Percentiles rank a stretch among this genome's conserved stretches.
Conservation (phyloP, 1,140 invertebrate genomes). For the Elymnias hypermnestra region DNA sequence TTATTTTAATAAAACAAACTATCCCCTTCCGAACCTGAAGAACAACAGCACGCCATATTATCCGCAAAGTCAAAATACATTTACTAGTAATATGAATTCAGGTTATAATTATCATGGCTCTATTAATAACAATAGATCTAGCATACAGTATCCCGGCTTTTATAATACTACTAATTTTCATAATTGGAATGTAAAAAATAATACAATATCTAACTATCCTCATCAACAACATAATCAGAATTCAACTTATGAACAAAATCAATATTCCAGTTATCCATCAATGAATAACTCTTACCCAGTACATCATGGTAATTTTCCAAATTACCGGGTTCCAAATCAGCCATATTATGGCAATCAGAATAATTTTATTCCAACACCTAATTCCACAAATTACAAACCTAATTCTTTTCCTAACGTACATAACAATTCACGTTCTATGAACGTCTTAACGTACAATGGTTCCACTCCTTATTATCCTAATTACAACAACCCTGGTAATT, state of each 20-base stretch:
- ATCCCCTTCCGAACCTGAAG: too few relatives aligned
- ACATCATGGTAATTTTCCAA: not conserved
- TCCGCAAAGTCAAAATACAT: slow-evolving; percentile 4
- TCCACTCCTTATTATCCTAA: not conserved
- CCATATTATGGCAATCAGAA: not conserved
- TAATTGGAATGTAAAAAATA: too few relatives aligned
- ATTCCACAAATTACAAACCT: too few relatives aligned
- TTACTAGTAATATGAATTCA: slow-evolving; percentile 1
- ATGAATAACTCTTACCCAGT: not conserved
- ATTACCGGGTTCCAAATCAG: too few relatives aligned
- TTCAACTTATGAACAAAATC: slow-evolving; percentile 4
- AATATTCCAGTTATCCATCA: slow-evolving; percentile 4
- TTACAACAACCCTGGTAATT: slow-evolving; percentile 5
- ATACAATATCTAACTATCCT: too few relatives aligned
- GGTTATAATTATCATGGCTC: not conserved
- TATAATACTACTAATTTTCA: too few relatives aligned
- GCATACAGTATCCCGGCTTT: too few relatives aligned
- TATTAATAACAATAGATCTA: slow-evolving; percentile 1
- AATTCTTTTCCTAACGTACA: too few relatives aligned
- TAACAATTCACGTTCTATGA: not conserved
- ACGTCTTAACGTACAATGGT: not conserved
- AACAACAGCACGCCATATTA: slow-evolving; percentile 3
- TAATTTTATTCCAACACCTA: not conserved
- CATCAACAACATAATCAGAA: not conserved
- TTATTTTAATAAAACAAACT: too few relatives aligned